phyloP scores from a whole-genome alignment of 2,113 vertebrate species.

The Cavia porcellus region DNA sequence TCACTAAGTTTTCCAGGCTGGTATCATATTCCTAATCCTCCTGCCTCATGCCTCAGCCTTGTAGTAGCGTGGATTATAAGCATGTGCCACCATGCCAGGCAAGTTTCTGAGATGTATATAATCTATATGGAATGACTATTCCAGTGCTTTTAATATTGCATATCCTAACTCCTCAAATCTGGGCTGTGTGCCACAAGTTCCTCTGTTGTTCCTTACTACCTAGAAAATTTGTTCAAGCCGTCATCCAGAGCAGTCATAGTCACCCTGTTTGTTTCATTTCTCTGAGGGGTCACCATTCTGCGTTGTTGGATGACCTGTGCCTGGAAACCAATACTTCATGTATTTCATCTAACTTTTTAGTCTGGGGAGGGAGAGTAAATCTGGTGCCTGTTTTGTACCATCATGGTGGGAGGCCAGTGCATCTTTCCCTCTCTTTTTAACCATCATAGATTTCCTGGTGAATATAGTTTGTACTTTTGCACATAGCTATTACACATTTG shows the following conservation, averaged over 20 bases:
- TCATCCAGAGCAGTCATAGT: neutral
- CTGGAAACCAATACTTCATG: neutral
- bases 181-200: neutral
- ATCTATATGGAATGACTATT: neutral
- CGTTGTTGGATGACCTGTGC: neutral
- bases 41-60: neutral
- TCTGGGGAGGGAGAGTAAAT: neutral
- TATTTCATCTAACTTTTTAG: constrained; percentile 12
- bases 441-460: constrained; percentile 6
- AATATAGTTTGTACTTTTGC: constrained; percentile 19
- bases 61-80: neutral
- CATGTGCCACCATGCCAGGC: neutral
- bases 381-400: accelerated
- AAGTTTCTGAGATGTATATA: neutral
- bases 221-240: neutral
- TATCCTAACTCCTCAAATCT: neutral
- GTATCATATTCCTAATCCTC: neutral
- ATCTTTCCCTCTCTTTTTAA: neutral
- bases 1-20: neutral
- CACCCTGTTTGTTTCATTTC: neutral
- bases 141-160: neutral
- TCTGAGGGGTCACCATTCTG: neutral
- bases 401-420: neutral
- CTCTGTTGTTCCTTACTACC: neutral
- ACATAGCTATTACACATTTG: neutral